A percentile compares a stretch with the other conserved stretches of the same genome.
These are phyloP conservation scores for Micronycteris hirsuta DNA, from an alignment of 2,113 vertebrate genomes.

Conservation along the genomic window DNA sequence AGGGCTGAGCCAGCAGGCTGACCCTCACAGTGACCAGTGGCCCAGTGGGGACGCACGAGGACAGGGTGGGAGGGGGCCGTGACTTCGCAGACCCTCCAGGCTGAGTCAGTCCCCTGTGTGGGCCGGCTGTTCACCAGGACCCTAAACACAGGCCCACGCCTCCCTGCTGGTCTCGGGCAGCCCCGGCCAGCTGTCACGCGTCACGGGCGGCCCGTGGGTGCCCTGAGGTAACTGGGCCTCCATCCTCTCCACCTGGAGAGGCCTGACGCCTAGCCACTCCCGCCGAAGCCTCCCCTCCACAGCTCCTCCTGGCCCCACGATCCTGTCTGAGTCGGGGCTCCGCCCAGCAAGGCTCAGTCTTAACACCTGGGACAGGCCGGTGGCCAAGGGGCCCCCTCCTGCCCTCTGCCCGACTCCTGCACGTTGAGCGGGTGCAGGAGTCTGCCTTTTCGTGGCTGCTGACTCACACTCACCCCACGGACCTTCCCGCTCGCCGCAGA, in stretches of 20 bases:
- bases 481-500: rapidly evolving
- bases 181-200: too few relatives aligned
- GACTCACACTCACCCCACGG: not conserved
- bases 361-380: not conserved
- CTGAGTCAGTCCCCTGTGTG: not conserved
- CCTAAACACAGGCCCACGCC: not conserved
- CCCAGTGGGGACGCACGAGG: rapidly evolving
- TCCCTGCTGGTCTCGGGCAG: too few relatives aligned
- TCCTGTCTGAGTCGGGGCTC: not conserved
- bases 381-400: not conserved
- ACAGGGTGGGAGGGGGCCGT: rapidly evolving
- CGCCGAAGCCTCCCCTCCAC: rapidly evolving
- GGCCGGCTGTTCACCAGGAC: not conserved
- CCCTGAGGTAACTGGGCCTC: not conserved
- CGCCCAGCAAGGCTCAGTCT: rapidly evolving
- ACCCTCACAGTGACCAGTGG: rapidly evolving
- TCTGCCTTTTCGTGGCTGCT: not conserved
- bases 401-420: not conserved
- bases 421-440: rapidly evolving
- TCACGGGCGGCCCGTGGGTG: rapidly evolving
- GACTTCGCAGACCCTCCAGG: not conserved
- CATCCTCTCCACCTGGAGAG: not conserved
- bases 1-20: not conserved
- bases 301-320: not conserved
- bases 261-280: rapidly evolving